Base-by-base conservation (phyloP, 2,888 invertebrate species). In the Cheilosia grossa region DNA sequence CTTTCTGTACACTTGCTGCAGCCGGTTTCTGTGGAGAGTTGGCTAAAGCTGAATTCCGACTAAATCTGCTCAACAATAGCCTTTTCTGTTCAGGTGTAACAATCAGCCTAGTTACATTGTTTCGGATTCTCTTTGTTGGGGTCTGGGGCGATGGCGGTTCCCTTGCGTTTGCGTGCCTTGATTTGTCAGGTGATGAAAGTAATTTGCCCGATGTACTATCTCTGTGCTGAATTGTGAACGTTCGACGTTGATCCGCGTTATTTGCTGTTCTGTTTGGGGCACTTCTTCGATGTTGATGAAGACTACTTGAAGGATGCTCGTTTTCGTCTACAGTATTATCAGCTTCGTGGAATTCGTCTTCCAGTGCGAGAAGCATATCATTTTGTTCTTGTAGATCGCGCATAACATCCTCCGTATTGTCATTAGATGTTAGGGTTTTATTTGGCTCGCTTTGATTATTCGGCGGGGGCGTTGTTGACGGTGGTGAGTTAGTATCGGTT, bases 221-320 rank as follows among this genome's bases (percentile, higher is more conserved):
- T n/a, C 79, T 30, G 9, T 9, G 44, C 17, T 70, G 37, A n/a
- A 82, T 33, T 47, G 83, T 79, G 24, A 13, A 83, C 0, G 79
- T 79, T 7, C 40, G 74, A 42, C 79, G 54, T 6, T 51, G 44
- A 1, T 69, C 21, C n/a, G 10, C 17, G 9, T 72, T 72, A 1
- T 6, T 9, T 2, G 27, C 24, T n/a, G 69, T 33, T 27, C 2
- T 21, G 21, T 63, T 61, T 13, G 5, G n/a, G 17, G 24, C 6
- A 51, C 13, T 21, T 13, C 10, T 51, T 13, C 2, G 51, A 9
- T 2, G 2, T 19, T 4, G n/a, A 44, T 44, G 15, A 44, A 7
- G 53, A 2, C 17, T 15, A n/a, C 13, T 13, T 13, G n/a, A 13
- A 9, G 40, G 13, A 17, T 42, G 59, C 3, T 73, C 53, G 15